Evolutionary conservation across 2,888 invertebrate genomes (phyloP), one percentile per base, ranked within the genome.

Genomic region (Beris morrisii): DNA sequence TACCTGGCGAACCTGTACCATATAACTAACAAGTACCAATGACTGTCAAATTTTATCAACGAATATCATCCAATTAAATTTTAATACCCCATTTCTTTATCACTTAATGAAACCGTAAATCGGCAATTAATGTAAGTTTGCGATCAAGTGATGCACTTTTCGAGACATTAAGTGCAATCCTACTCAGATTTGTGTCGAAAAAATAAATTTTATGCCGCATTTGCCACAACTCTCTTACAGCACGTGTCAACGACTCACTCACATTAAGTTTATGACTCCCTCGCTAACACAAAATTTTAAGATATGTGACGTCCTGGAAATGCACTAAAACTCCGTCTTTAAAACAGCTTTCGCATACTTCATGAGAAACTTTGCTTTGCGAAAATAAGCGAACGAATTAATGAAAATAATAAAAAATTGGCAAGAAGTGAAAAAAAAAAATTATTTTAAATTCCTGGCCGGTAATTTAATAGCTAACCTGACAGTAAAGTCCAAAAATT

Each of bases 71-170:
- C 55, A 64, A 64, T 64, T 64, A 64, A 64, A 31, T 64, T 64
- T 64, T 55, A 38, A 64, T 64, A 46, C 54, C 54, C 28, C 55
- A 31, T 64, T 64, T 64, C 32, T 44, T 64, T 64, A 64, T 64
- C 64, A 45, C 55, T 54, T 64, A 64, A 64, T 64, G 64, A 64
- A 64, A 64, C 64, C 46, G 46, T 64, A 64, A 64, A 55, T 55
- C 64, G 64, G 64, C 32, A 44, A 54, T 64, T 64, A 55, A 55
- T 64, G 43, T 46, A 55, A 64, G 54, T 64, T 55, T 45, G 46
- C 55, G 54, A 55, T 64, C 46, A 44, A 32, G 31, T 32, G 11
- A 43, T 55, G 64, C 55, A 64, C 55, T 64, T 64, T 64, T 45
- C 53, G 45, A 30, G n/a, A 28, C 54, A 55, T 55, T 53, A 63